Base-by-base conservation (phyloP, 2,113 vertebrate genomes). In the Melanotaenia duboulayi region DNA sequence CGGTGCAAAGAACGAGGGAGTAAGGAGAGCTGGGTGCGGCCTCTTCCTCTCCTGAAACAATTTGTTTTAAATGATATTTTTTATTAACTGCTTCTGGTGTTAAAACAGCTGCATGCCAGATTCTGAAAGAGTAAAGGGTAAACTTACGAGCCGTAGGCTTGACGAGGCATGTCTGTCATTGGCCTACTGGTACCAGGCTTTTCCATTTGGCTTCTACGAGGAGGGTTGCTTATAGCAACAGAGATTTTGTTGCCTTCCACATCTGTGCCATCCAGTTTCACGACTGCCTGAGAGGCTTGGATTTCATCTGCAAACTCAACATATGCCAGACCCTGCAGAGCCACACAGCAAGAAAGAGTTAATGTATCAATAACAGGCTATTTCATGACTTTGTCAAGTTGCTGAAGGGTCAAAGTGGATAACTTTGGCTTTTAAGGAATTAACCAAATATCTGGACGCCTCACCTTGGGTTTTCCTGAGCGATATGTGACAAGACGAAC, bases 151-250 rank as follows among this genome's bases (percentile, higher is more conserved):
- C 97, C 96, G 0, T 95, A 95, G 0, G 76, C 28, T 80, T 95
- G 96, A 0, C 94, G 91, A 0, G 94, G 94, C 5, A 84, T 22
- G 7, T 93, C 24, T 0, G 87, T 72, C 28, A 17, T 44, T 0
- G 85, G 7, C 28, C 74, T 89, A 78, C 88, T 78, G 0, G 89
- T 72, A 46, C 95, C 94, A 0, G 91, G 56, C 46, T 89, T 93
- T 4, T 95, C 95, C 0, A 72, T 58, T 0, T 52, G 24, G 46
- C 88, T 97, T 42, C 97, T 95, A 4, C 93, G 87, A 0, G 98
- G 98, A 0, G 98, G 98, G 69, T 99, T 99, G 65, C 97, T 99
- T 81, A 99, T 98, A 0, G 96, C 97, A 66, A 98, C 98, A 17
- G 95, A 94, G 81, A 99, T 95, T 52, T 92, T 92, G 0, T 96